Percentiles rank a stretch among this genome's conserved stretches.
These are phyloP conservation scores for Brotogeris chrysoptera DNA, from an alignment of 2,797 vertebrate genomes.

Conservation along the genomic window DNA sequence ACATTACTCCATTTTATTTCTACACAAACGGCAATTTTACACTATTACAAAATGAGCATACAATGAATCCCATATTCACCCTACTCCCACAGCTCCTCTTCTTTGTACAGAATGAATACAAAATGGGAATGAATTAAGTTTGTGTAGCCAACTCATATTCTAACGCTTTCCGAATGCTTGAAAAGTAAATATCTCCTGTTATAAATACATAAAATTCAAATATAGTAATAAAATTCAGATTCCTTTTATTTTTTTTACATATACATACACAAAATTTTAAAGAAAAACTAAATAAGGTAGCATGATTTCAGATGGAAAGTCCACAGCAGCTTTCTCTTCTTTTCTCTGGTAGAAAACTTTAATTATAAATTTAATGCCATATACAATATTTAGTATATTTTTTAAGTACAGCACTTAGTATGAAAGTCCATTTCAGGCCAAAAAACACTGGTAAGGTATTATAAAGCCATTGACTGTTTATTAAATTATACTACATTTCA, in stretches of 20 bases:
- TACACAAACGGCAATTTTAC: constrained; percentile 39
- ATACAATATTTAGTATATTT: neutral
- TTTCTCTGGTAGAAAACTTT: constrained; percentile 1
- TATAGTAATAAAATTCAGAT: neutral
- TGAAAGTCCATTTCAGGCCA: constrained; percentile 37
- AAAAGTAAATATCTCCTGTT: neutral
- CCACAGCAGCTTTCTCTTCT: neutral
- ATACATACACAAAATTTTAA: neutral
- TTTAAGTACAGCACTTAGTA: neutral
- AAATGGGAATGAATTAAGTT: neutral
- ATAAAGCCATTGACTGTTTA: constrained; percentile 34
- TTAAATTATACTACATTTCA: constrained; percentile 45
- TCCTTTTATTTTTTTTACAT: neutral
- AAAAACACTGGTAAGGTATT: neutral
- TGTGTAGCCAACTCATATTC: neutral
- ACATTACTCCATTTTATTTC: constrained; percentile 16
- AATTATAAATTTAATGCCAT: constrained; percentile 28
- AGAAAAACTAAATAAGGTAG: neutral
- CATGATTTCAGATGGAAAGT: constrained; percentile 5
- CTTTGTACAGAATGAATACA: neutral
- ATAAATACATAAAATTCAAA: neutral
- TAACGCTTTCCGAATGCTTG: neutral
- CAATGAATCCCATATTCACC: neutral
- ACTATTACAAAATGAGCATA: neutral
- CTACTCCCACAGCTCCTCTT: neutral